Base-by-base conservation (phyloP, 2,888 invertebrate genomes). In the Boloria selene region DNA sequence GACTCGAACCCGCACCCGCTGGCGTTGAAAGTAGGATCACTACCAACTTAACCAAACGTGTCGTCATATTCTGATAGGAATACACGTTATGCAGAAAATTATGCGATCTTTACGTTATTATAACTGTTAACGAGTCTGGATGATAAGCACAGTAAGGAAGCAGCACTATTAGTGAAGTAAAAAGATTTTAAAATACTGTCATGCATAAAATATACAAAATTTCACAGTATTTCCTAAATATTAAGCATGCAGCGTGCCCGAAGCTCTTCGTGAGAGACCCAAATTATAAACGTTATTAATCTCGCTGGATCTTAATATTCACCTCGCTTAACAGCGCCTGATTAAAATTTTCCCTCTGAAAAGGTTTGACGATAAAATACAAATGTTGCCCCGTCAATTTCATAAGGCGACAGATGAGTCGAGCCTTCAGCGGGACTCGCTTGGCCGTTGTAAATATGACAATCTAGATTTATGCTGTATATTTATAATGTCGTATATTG, bases 371-470 rank as follows among this genome's bases (percentile, higher is more conserved):
- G 75, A 82, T 86, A 83, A 84, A 86, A 83, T 79, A 78, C 83
- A 84, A 85, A 82, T 82, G 83, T 75, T 82, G 72, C 77, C 75
- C 71, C 79, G 79, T 84, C 83, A 82, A 82, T 85, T 79, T 77
- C 75, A 76, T 78, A 70, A 69, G 69, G 68, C 74, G 73, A 74
- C 73, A 72, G 70, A 74, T 71, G 74, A 66, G 69, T 44, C 58
- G 13, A 61, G 65, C 65, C 68, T 68, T 65, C 65, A 44, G 38
- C 17, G 49, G 45, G 51, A 45, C 42, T 58, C 61, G 17, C 58
- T 68, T 53, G 26, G 67, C 7, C 26, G 56, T 45, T 56, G 16
- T 56, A 56, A 26, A 56, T 54, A 60, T 18, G 44, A 18, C 59
- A 58, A 53, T 49, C 61, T 65, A 49, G 4, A 16, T 49, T 16